Percentiles rank a stretch among this genome's conserved stretches.
Conservation (phyloP, 2,888 invertebrate genomes). For the Colostygia pectinataria region DNA sequence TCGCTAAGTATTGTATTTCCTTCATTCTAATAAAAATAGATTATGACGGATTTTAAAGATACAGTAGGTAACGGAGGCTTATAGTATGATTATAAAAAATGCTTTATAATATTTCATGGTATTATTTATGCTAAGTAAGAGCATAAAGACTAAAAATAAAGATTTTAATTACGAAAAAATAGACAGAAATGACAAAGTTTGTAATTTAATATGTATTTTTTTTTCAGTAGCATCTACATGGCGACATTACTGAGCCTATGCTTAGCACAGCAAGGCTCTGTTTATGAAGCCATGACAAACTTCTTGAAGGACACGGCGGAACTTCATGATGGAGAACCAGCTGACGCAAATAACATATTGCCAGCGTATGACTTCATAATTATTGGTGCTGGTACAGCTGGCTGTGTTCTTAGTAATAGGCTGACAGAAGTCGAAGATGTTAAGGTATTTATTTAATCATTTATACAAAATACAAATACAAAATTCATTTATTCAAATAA, state of each 20-base stretch:
- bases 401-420: conserved; percentile 63
- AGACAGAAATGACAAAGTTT: neutral
- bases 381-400: conserved; percentile 68
- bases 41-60: too few relatives aligned
- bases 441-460: conserved; percentile 42
- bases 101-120: too few relatives aligned
- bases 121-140: too few relatives aligned
- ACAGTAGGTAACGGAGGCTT: too few relatives aligned
- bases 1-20: too few relatives aligned
- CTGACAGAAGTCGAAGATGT: conserved; percentile 65
- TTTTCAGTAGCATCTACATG: conserved; percentile 20
- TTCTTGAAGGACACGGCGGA: conserved; percentile 39
- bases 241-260: conserved; percentile 12
- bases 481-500: too few relatives aligned
- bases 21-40: too few relatives aligned
- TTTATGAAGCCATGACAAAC: conserved; percentile 46
- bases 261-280: conserved; percentile 36
- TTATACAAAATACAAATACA: too few relatives aligned
- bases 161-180: too few relatives aligned
- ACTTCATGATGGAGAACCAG: conserved; percentile 46
- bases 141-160: too few relatives aligned
- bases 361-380: conserved; percentile 64
- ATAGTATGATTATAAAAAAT: too few relatives aligned
- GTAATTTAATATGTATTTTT: neutral
- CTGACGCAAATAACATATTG: conserved; percentile 38